Conservation (phyloP, 2,888 invertebrate genomes). For the Marasmarcha lunaedactyla region DNA sequence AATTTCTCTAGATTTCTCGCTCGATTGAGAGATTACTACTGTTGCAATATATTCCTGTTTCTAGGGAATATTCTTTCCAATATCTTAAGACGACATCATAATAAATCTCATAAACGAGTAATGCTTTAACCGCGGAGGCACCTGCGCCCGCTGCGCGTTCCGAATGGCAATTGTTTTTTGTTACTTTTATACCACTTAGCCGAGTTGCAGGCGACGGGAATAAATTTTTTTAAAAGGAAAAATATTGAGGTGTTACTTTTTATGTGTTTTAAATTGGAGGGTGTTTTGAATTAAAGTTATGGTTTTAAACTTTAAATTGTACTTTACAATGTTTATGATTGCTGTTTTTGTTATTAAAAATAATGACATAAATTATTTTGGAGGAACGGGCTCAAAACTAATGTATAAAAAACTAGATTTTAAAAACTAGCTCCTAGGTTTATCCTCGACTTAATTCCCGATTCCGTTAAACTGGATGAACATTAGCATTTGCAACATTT, state of each 20-base stretch:
- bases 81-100: constrained; percentile 57
- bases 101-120: constrained; percentile 66
- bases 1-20: background rate
- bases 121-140: constrained; percentile 60
- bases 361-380: too few relatives aligned
- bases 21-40: background rate
- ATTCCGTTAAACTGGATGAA: too few relatives aligned
- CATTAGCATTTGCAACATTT: too few relatives aligned
- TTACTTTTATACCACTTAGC: constrained; percentile 67
- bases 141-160: constrained; percentile 42
- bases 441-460: too few relatives aligned
- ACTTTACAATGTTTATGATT: too few relatives aligned
- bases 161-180: constrained; percentile 26
- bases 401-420: too few relatives aligned
- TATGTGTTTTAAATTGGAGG: too few relatives aligned
- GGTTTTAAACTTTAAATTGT: too few relatives aligned
- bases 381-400: too few relatives aligned
- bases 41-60: background rate
- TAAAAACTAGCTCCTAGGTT: too few relatives aligned
- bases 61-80: constrained; percentile 27
- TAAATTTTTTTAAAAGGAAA: constrained; percentile 41
- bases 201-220: constrained; percentile 44
- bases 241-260: constrained; percentile 48
- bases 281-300: too few relatives aligned
- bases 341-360: too few relatives aligned